Evolutionary conservation across 2,113 vertebrate genomes (phyloP), one percentile per base, ranked within the genome.

Genomic region (Solea solea): DNA sequence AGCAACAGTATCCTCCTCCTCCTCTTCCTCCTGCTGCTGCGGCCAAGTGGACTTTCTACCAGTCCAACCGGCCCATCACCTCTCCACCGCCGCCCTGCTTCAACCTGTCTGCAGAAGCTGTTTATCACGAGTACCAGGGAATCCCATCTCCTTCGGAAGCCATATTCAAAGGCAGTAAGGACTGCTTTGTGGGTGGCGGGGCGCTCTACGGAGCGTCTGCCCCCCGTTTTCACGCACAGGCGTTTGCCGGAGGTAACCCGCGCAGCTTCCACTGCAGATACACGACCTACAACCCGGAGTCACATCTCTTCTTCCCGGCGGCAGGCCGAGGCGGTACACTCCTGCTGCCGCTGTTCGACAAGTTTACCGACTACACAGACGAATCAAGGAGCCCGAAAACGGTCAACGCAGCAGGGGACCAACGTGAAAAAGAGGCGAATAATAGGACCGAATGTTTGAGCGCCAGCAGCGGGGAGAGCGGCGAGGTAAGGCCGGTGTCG

Each of bases 331-430:
- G 34, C 91, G 94, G 94, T 58, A 92, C 3, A 34, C 3, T 96
- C 54, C 92, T 95, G 63, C 96, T 95, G 3, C 92, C 95, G 87
- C 95, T 90, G 71, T 96, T 97, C 89, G 95, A 96, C 89, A 95
- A 94, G 78, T 96, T 96, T 87, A 94, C 95, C 88, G 95, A 96
- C 86, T 93, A 93, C n/a, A 91, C 94, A 45, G 25, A 51, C 0
- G 95, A 95, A 81, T 93, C 89, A 13, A n/a, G 90, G 48, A 27
- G 48, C 3, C 16, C 11, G 64, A 90, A 88, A 79, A 85, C 65
- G 89, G 91, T 34, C 1, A 34, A 34, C 34, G 34, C 34, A 34
- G 5, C 34, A 34, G 34, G 3, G 67, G 94, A 94, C 83, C 94
- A 91, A 34, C 78, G 90, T 49, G 90, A 84, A 83, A 95, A 93